A percentile compares a stretch with the other conserved stretches of the same genome.
phyloP scores from a whole-genome alignment of 1,140 invertebrate genomes.

The Sitobion miscanthi region DNA sequence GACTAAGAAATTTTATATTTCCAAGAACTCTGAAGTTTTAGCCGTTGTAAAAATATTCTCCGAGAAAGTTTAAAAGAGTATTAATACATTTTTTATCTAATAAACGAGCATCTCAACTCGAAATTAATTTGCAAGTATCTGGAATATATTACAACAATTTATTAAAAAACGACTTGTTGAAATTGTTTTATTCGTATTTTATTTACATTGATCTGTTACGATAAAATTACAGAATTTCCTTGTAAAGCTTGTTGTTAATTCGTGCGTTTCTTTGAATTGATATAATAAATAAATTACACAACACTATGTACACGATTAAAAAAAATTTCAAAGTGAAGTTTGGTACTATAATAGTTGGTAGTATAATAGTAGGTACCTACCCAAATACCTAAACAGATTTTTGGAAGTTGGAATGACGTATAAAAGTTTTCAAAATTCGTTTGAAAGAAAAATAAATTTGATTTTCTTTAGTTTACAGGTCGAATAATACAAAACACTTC shows the following conservation, averaged over 20 bases:
- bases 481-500: slow-evolving; percentile 1
- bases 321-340: not conserved
- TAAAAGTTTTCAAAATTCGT: not conserved
- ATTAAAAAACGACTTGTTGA: too few species aligned
- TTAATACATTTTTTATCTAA: not conserved
- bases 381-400: not conserved
- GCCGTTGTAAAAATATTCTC: not conserved
- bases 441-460: not conserved
- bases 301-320: not conserved
- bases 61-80: not conserved
- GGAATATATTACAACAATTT: too few species aligned
- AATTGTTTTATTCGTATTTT: not conserved
- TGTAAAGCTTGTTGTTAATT: not conserved
- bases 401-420: not conserved
- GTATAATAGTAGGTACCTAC: not conserved
- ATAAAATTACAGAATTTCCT: not conserved
- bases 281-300: not conserved
- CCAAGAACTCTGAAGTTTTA: not conserved
- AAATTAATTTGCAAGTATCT: not conserved
- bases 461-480: not conserved
- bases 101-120: not conserved
- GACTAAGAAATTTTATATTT: not conserved
- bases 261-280: not conserved
- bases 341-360: not conserved
- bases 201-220: not conserved